A percentile compares a stretch with the other conserved stretches of the same genome.
These are phyloP conservation scores for Pantala flavescens DNA, from an alignment of 1,140 invertebrate genomes.

Conservation along the genomic window DNA sequence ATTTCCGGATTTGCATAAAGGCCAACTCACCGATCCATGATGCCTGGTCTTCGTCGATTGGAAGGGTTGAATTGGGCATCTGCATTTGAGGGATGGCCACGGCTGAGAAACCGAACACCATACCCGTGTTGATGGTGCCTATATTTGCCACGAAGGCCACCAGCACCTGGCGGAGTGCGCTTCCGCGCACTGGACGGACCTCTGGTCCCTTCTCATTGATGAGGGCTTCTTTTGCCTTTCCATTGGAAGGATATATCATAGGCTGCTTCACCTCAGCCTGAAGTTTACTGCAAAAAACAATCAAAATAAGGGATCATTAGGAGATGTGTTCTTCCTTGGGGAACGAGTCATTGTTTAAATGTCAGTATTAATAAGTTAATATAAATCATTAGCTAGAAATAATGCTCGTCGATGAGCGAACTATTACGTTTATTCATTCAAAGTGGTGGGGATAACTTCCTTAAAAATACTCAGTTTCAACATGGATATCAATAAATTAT, in stretches of 20 bases:
- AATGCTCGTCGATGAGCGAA: too few relatives aligned
- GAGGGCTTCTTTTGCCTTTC: not conserved
- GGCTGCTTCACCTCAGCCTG: not conserved
- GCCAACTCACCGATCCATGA: slow-evolving; percentile 58
- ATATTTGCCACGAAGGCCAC: slow-evolving; percentile 52
- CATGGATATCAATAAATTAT: too few relatives aligned
- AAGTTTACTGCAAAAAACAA: not conserved
- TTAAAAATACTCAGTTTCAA: too few relatives aligned
- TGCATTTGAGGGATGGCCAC: slow-evolving; percentile 55
- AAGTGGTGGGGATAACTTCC: too few relatives aligned
- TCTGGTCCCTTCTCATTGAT: not conserved
- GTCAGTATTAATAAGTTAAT: too few relatives aligned
- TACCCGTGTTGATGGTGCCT: slow-evolving; percentile 58
- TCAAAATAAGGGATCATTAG: not conserved
- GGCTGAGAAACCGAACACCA: slow-evolving; percentile 62
- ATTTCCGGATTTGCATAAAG: too few relatives aligned
- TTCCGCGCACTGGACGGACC: not conserved
- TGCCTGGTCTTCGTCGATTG: slow-evolving; percentile 46
- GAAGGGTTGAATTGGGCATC: slow-evolving; percentile 41
- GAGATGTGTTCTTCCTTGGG: too few relatives aligned
- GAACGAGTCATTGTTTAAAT: too few relatives aligned
- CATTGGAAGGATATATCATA: not conserved
- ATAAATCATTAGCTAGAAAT: too few relatives aligned
- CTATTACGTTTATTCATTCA: too few relatives aligned
- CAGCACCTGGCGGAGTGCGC: slow-evolving; percentile 23